phyloP scores from a whole-genome alignment of 2,797 vertebrate species.

The Sebastes taczanowskii region DNA sequence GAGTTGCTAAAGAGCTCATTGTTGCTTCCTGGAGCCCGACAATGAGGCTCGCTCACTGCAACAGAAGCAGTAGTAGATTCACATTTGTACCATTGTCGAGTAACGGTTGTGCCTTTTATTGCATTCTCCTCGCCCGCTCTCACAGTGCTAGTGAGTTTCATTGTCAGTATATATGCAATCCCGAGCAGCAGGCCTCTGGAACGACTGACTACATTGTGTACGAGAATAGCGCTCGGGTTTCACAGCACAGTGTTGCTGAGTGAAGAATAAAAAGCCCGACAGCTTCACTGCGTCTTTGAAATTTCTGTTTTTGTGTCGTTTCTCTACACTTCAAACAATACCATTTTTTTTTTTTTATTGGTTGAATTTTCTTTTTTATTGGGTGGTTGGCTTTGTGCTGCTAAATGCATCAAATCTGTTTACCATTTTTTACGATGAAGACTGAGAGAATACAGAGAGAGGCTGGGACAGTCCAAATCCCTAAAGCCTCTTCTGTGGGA shows the following conservation, averaged over 20 bases:
- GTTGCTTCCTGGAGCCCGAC: neutral
- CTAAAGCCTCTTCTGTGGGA: constrained; percentile 44
- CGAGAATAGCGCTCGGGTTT: constrained; percentile 25
- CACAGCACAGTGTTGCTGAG: constrained; percentile 16
- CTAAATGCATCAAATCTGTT: constrained; percentile 27
- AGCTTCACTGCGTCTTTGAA: constrained; percentile 23
- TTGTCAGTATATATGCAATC: constrained; percentile 30
- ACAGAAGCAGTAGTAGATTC: constrained; percentile 20
- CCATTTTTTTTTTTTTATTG: neutral
- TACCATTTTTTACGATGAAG: constrained; percentile 34
- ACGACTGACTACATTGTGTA: constrained; percentile 15
- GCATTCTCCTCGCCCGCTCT: constrained; percentile 14
- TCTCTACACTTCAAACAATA: constrained; percentile 13
- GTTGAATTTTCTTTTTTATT: constrained; percentile 17
- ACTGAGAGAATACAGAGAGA: constrained; percentile 6
- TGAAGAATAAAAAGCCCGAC: constrained; percentile 15
- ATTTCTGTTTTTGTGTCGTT: neutral
- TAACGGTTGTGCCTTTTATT: constrained; percentile 36
- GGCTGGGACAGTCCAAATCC: constrained; percentile 48
- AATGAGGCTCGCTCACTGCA: constrained; percentile 3
- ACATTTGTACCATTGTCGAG: constrained; percentile 34
- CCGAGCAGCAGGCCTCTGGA: constrained; percentile 29
- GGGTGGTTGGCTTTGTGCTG: neutral
- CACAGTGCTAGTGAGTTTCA: constrained; percentile 24
- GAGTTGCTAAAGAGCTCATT: neutral